Base-by-base conservation (phyloP, 2,113 vertebrate genomes). In the Balaeniceps rex region DNA sequence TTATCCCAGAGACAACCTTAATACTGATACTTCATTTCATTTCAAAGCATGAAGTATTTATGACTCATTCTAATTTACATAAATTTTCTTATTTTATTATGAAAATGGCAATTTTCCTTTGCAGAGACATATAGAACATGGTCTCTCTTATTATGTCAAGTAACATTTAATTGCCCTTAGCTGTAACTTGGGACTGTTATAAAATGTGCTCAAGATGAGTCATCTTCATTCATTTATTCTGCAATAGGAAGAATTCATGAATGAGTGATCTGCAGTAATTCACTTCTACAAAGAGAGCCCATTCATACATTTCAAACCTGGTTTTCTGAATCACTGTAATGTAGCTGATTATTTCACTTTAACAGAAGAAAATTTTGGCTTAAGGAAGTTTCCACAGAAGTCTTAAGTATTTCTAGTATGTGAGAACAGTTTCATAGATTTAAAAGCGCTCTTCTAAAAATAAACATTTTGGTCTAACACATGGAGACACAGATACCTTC, bases 181-280 rank as follows among this genome's bases (percentile, higher is more conserved):
- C 92, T 94, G 97, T 87, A 97, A 94, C 93, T 97, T 97, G 95
- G 87, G 90, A 95, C 93, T 96, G 93, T 89, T 97, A 96, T 16
- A 86, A 92, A 94, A 96, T 94, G 85, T 96, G 94, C 91, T 96
- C 58, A 72, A 34, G 93, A 97, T 97, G 97, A 98, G 93, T 98
- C 97, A 97, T 90, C 96, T 87, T 97, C 93, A 98, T 96, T 98
- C 94, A 97, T 79, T 93, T 93, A 96, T 86, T 92, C 71, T 95
- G 94, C 80, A 96, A 88, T 94, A 83, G 81, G 88, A 94, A 96
- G 92, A 96, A 96, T 97, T 98, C 94, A 94, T 97, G 97, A 98
- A 98, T 97, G 97, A 97, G 96, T 97, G 90, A 98, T 96, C 94
- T 91, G 82, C 92, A 96, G 86, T 93, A 92, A 97, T 97, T 98